Evolutionary conservation across 2,888 invertebrate genomes (phyloP).

Genomic region (Cartodere bifasciata): DNA sequence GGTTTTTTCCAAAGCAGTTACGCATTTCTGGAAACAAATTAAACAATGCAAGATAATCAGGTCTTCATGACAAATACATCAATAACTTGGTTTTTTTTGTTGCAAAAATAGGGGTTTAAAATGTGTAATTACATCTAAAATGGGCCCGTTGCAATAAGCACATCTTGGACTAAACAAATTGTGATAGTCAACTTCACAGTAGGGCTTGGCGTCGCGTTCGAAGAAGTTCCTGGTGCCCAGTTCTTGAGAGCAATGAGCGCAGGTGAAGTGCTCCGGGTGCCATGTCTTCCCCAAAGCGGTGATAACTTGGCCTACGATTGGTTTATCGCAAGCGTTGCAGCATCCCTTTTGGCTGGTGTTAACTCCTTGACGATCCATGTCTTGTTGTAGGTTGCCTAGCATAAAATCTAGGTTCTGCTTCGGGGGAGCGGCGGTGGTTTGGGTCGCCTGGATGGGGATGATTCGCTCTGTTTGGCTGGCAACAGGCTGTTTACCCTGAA

Average conservation of each 20-base stretch:
- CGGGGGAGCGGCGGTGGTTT: conserved; percentile 28
- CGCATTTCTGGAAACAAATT: conserved; percentile 99
- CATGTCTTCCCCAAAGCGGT: conserved; percentile 96
- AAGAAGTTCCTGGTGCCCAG: conserved; percentile 97
- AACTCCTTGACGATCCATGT: conserved; percentile 98
- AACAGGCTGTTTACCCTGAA: conserved; percentile 42
- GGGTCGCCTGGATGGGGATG: conserved; percentile 39
- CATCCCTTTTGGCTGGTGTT: conserved; percentile 98
- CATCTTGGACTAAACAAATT: conserved; percentile 97
- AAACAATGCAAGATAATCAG: no score
- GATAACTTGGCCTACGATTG: conserved; percentile 96
- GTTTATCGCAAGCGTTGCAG: conserved; percentile 97
- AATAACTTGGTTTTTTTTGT: no score
- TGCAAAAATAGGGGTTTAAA: background rate
- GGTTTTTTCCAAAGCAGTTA: conserved; percentile 92
- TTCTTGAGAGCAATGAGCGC: conserved; percentile 93
- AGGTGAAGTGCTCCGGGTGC: conserved; percentile 99
- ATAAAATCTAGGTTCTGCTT: conserved; percentile 52
- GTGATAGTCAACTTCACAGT: conserved; percentile 98
- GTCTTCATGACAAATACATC: no score
- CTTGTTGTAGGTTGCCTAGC: conserved; percentile 88
- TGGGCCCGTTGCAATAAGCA: conserved; percentile 97
- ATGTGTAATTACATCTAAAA: conserved; percentile 83
- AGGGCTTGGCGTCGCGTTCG: conserved; percentile 91
- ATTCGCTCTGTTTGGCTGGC: conserved; percentile 38